A percentile compares a stretch with the other conserved stretches of the same genome.
Conservation (phyloP, 2,113 vertebrate species). For the Hyaena hyaena region DNA sequence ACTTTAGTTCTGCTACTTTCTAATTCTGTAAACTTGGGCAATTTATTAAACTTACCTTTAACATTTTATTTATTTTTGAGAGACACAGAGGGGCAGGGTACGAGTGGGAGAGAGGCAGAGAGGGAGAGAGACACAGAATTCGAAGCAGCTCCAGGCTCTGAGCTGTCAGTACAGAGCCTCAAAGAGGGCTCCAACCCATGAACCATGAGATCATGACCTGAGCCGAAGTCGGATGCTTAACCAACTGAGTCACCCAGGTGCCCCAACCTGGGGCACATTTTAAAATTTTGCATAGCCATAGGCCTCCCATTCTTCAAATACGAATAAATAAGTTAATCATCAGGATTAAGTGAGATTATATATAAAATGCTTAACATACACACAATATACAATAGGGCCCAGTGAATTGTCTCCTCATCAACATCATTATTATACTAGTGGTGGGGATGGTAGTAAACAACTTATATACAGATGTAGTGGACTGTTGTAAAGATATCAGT, state of each 20-base stretch:
- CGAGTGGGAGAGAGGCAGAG: too few relatives aligned
- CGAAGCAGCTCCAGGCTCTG: too few relatives aligned
- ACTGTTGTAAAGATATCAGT: neutral
- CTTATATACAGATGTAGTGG: neutral
- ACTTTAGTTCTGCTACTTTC: neutral
- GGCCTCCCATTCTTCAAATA: conserved; percentile 30
- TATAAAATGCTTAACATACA: neutral
- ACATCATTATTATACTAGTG: neutral
- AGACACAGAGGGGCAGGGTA: too few relatives aligned
- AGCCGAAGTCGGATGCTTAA: too few relatives aligned
- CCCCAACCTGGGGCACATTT: neutral
- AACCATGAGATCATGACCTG: too few relatives aligned
- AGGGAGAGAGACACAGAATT: too few relatives aligned
- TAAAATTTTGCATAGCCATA: neutral
- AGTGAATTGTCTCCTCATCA: neutral
- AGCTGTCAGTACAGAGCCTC: too few relatives aligned
- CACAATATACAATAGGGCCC: neutral
- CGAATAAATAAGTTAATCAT: neutral
- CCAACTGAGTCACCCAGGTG: too few relatives aligned
- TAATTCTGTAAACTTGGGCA: neutral
- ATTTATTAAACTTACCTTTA: too few relatives aligned
- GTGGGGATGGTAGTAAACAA: neutral
- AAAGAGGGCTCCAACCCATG: too few relatives aligned
- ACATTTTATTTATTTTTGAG: too few relatives aligned
- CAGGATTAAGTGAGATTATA: neutral